These are phyloP conservation scores for Heliconius erato DNA, from an alignment of 2,888 invertebrate species.

Conservation along the genomic window DNA sequence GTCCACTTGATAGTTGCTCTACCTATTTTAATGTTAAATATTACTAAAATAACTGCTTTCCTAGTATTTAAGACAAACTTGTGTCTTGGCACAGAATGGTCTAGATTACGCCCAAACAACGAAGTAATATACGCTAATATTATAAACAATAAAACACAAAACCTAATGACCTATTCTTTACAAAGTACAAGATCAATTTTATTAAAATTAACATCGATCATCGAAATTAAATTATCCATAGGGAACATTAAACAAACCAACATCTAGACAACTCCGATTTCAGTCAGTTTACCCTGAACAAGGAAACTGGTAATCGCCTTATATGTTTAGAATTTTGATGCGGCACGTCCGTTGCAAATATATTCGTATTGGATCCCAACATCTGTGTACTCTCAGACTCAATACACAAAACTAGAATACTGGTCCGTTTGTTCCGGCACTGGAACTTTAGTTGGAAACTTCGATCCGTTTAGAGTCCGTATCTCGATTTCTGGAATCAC, in stretches of 20 bases:
- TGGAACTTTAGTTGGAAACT: constrained; percentile 46
- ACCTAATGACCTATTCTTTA: too few species aligned
- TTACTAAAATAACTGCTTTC: too few species aligned
- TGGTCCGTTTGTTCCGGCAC: constrained; percentile 43
- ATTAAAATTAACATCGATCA: too few species aligned
- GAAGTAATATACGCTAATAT: too few species aligned
- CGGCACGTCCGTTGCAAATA: constrained; percentile 22
- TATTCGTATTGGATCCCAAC: constrained; percentile 33
- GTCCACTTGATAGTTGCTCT: neutral
- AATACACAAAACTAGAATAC: constrained; percentile 43
- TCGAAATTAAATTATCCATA: neutral
- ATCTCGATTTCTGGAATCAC: constrained; percentile 41
- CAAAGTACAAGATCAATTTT: too few species aligned
- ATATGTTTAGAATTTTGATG: constrained; percentile 31
- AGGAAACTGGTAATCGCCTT: constrained; percentile 29
- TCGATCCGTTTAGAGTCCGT: constrained; percentile 42
- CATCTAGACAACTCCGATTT: neutral
- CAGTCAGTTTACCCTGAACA: neutral
- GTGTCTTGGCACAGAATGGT: too few species aligned
- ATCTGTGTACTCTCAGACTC: constrained; percentile 44
- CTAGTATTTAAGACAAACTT: too few species aligned
- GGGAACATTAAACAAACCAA: neutral
- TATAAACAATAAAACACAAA: too few species aligned
- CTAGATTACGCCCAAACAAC: neutral
- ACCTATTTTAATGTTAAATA: neutral